Percentiles rank a stretch among this genome's conserved stretches.
Evolutionary conservation across 2,113 vertebrate genomes (phyloP).

Genomic region (Colossoma macropomum): DNA sequence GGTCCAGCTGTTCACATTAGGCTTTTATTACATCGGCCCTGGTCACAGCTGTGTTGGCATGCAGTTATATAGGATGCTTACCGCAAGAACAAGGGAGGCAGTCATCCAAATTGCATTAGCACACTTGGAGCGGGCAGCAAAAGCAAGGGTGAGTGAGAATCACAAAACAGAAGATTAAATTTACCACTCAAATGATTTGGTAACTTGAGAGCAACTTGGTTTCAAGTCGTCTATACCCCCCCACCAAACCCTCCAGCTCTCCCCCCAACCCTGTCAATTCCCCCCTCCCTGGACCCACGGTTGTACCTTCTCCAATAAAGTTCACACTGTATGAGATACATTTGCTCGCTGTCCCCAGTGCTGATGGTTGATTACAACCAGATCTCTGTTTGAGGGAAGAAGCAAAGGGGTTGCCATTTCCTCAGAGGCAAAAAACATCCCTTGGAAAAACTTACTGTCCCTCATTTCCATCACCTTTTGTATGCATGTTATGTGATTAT

Average conservation of each 20-base stretch:
- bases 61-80: slow-evolving; percentile 74
- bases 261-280: not conserved
- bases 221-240: not conserved
- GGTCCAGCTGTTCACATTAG: slow-evolving; percentile 79
- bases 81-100: slow-evolving; percentile 72
- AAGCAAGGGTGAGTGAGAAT: slow-evolving; percentile 21
- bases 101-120: slow-evolving; percentile 74
- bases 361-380: not conserved
- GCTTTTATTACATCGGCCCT: slow-evolving; percentile 79
- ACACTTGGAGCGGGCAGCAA: slow-evolving; percentile 65
- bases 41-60: slow-evolving; percentile 79
- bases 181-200: slow-evolving; percentile 26
- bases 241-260: not conserved
- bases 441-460: no score
- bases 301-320: not conserved
- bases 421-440: no score
- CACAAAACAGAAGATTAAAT: slow-evolving; percentile 41
- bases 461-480: no score
- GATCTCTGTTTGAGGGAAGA: no score
- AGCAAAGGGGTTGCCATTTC: no score
- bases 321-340: not conserved
- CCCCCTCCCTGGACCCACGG: no score
- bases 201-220: slow-evolving; percentile 20
- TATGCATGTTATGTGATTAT: no score
- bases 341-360: not conserved